Evolutionary conservation across 30 jellyfish, hydroid and myxozoan genomes (phyloP), one percentile per base, ranked within the genome.

Genomic region (Haliclystus octoradiatus): DNA sequence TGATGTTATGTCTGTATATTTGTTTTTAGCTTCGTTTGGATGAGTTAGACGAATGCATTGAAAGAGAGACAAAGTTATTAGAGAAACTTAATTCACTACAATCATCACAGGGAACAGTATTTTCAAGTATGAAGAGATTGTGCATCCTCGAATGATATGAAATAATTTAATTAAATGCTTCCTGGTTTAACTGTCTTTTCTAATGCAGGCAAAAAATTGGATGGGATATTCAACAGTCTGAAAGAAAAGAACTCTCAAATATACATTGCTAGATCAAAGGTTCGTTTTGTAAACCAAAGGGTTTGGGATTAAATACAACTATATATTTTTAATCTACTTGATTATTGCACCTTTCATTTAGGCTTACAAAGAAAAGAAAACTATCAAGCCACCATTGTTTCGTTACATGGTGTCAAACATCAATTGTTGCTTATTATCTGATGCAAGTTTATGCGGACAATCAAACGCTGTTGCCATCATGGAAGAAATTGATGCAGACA

Each of bases 201-300:
- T 50, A 1, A 30, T 32, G 7, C 31, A 87, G 96, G 93, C 2
- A 73, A 87, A 66, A 79, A 75, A 62, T 40, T 79, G 60, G 96
- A 87, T 52, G 96, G 74, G 34, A 82, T 87, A 1, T 49, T 79
- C 74, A 69, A 67, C 34, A 79, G 70, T 68, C 63, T 87, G 27
- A 81, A 78, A 49, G 94, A 68, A 51, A 87, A 72, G 88, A 87
- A 80, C 75, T 71, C 96, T 1, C 94, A 79, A 49, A 87, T 87
- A 26, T 87, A 87, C 68, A 74, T 87, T 70, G 68, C 68, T 28
- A 33, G 96, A 35, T 87, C 96, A 49, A 87, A 72, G 94, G 96
- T 87, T n/a, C n/a, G n/a, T n/a, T n/a, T n/a, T n/a, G n/a, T n/a
- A n/a, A n/a, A n/a, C n/a, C n/a, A n/a, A n/a, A n/a, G n/a, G n/a